Evolutionary conservation across 2,888 invertebrate genomes (phyloP), one percentile per base, ranked within the genome.

Genomic region (Caenorhabditis afra): DNA sequence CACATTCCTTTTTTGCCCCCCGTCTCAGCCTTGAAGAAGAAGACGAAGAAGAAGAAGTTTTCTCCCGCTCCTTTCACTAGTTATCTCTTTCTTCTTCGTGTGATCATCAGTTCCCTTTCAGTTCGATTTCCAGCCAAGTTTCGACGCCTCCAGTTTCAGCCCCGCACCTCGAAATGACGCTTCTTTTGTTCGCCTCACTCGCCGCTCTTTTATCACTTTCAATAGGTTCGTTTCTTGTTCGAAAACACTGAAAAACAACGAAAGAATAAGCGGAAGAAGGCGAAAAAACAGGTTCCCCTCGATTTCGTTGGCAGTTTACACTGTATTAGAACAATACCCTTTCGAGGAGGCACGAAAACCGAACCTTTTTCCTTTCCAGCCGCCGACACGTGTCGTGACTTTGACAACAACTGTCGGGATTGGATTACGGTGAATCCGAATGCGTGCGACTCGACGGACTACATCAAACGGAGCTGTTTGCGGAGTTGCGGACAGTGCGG

Each of bases 361-460:
- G n/a, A n/a, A n/a, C 7, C 29, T 29, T 29, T 3, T 29, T 29
- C 29, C 29, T 55, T 74, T 67, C 22, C 67, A 75, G 75, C 67
- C 55, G 75, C 47, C 12, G 75, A 75, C 53, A 47, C 67, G 14
- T 84, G 84, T 58, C 81, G 84, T n/a, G 84, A 84, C 65, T 76
- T 62, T 49, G 84, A 84, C 59, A 78, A 78, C 45, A 88, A 88
- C 57, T 89, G 89, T 67, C 83, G 85, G 8, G 89, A 89, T 67
- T 89, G 89, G 89, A 86, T 85, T 29, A 77, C 84, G 29, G 81
- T 82, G 0, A 87, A 88, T 74, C 81, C 82, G 20, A 76, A 66
- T 41, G 66, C 84, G 29, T 88, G 88, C 58, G 80, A 79, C 37
- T 76, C 81, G 10, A 89, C 88, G 1, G 87, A 85, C 20, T 89